Conservation (phyloP, 2,888 invertebrate species). For the Drosophila mimica region DNA sequence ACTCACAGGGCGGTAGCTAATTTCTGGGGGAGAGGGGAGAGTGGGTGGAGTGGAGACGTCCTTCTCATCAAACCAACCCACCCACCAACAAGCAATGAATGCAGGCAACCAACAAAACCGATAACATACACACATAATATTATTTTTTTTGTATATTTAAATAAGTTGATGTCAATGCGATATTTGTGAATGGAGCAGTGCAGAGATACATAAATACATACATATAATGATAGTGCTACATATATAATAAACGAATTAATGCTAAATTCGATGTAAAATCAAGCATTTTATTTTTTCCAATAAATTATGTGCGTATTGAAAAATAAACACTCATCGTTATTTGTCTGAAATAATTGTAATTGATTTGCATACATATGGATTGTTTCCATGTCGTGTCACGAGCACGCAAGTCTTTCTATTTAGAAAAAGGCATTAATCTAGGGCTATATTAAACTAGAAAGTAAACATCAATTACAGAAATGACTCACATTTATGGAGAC, state of each 20-base stretch:
- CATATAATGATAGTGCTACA: slow-evolving; percentile 50
- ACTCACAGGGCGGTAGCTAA: slow-evolving; percentile 17
- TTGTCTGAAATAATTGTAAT: not conserved
- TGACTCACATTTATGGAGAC: not conserved
- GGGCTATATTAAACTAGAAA: not conserved
- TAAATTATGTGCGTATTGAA: slow-evolving; percentile 18
- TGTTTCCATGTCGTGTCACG: slow-evolving; percentile 3
- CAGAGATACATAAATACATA: slow-evolving; percentile 25
- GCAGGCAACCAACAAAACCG: slow-evolving; percentile 32
- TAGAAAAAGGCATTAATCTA: not conserved
- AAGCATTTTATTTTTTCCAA: slow-evolving; percentile 10
- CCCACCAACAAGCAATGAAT: slow-evolving; percentile 13
- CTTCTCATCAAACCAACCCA: slow-evolving; percentile 9
- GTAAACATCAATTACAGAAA: slow-evolving; percentile 3
- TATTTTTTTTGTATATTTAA: slow-evolving; percentile 58
- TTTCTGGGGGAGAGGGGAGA: slow-evolving; percentile 1
- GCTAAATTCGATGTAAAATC: slow-evolving; percentile 18
- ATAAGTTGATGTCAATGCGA: slow-evolving; percentile 40
- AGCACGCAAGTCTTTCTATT: not conserved
- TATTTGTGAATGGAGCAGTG: slow-evolving; percentile 25
- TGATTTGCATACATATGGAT: not conserved
- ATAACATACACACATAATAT: slow-evolving; percentile 28
- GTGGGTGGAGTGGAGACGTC: slow-evolving; percentile 9
- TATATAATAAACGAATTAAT: slow-evolving; percentile 33
- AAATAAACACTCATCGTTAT: not conserved